Conservation (phyloP, 1,140 invertebrate species). For the Kradibia gibbosae region DNA sequence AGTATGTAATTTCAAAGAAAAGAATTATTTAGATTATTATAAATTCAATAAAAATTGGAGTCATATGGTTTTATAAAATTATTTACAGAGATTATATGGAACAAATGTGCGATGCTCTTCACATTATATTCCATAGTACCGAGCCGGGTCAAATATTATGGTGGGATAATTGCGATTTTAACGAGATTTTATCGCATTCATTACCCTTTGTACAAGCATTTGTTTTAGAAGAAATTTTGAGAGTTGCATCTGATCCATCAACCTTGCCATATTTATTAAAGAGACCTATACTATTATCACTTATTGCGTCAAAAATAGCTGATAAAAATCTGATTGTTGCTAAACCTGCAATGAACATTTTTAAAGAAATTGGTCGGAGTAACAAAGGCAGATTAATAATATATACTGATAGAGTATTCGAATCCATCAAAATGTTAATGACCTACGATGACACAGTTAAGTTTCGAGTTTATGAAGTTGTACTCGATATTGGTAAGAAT, state of each 20-base stretch:
- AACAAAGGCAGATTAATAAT: slow-evolving; percentile 65
- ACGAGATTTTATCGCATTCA: slow-evolving; percentile 66
- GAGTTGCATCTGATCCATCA: slow-evolving; percentile 61
- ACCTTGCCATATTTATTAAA: slow-evolving; percentile 69
- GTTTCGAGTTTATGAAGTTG: slow-evolving; percentile 76
- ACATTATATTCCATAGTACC: slow-evolving; percentile 62
- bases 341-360: slow-evolving; percentile 74
- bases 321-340: slow-evolving; percentile 77
- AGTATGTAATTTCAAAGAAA: slow-evolving; percentile 56
- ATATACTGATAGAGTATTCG: slow-evolving; percentile 58
- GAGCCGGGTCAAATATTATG: slow-evolving; percentile 65
- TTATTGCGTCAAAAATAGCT: slow-evolving; percentile 73
- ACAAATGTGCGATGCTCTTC: slow-evolving; percentile 70
- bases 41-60: background rate
- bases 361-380: slow-evolving; percentile 72
- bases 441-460: slow-evolving; percentile 58
- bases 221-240: slow-evolving; percentile 66
- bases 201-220: slow-evolving; percentile 62
- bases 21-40: background rate
- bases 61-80: background rate
- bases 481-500: slow-evolving; percentile 77
- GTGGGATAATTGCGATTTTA: slow-evolving; percentile 65
- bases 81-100: slow-evolving; percentile 65
- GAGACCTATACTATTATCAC: slow-evolving; percentile 73
- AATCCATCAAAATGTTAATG: slow-evolving; percentile 62